Conservation (phyloP, 1,140 invertebrate species). For the Dufourea novaeangliae region DNA sequence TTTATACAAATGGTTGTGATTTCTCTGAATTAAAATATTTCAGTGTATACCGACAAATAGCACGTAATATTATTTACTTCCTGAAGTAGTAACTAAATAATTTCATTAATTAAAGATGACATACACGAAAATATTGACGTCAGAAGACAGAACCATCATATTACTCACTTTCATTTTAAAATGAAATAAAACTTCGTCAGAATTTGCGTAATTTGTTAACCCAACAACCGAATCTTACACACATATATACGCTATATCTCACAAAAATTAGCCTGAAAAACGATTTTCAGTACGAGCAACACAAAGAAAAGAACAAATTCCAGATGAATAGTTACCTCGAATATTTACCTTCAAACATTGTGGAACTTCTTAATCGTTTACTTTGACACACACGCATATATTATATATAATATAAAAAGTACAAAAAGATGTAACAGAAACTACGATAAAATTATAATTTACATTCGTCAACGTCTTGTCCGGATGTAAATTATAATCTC, state of each 20-base stretch:
- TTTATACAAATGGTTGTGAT: too few relatives aligned
- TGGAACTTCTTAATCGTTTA: slow-evolving; percentile 7
- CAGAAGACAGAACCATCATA: too few relatives aligned
- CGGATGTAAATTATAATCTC: slow-evolving; percentile 28
- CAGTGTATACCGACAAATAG: too few relatives aligned
- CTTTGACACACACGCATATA: neutral
- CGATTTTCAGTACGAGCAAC: neutral
- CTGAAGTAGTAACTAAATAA: too few relatives aligned
- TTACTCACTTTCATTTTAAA: too few relatives aligned
- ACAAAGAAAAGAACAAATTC: neutral
- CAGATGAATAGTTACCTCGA: neutral
- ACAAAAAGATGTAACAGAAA: neutral
- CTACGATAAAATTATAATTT: slow-evolving; percentile 20
- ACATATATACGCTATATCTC: too few relatives aligned
- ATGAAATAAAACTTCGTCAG: too few relatives aligned
- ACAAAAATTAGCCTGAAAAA: neutral
- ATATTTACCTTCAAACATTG: neutral
- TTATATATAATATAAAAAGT: neutral
- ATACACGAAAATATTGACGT: too few relatives aligned
- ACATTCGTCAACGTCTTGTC: neutral
- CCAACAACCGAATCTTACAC: neutral
- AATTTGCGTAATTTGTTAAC: too few relatives aligned
- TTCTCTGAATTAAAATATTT: too few relatives aligned
- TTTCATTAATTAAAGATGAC: too few relatives aligned
- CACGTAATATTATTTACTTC: too few relatives aligned